Base-by-base conservation (phyloP, 2,888 invertebrate genomes). In the Archaeoteleia sp. region DNA sequence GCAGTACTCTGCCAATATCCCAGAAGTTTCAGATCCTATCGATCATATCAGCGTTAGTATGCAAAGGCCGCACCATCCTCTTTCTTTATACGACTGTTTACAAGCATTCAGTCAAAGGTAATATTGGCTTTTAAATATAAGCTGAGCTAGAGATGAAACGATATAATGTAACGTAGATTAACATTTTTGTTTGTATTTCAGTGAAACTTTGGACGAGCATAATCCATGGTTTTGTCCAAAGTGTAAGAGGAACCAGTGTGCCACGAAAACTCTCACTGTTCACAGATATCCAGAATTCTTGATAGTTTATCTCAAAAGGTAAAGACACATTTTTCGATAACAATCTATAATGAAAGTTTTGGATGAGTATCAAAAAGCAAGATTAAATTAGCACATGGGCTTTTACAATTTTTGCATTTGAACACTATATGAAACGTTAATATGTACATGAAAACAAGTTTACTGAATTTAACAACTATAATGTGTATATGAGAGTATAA, bases 151-250 rank as follows among this genome's bases (percentile, higher is more conserved):
- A n/a, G n/a, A n/a, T n/a, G 9, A 40, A n/a, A 29, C 8, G 1
- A 29, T 5, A 13, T 35, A 4, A 13, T 43, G 20, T 2, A 15
- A 34, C n/a, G 20, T 32, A 13, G 14, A 37, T 23, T 7, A 35
- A 34, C 10, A 27, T 48, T 7, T 30, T 45, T 30, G 3, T 42
- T 53, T 73, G 61, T 65, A 25, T 81, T 82, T 15, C 78, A 91
- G 90, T 79, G 91, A 91, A 82, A 86, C 87, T 32, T 81, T 91
- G 74, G 90, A 90, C 79, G 89, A 89, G 72, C 88, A 89, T 75
- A 90, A 90, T 81, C 90, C 90, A 1, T 91, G 91, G 90, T 90
- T 86, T 81, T 90, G 91, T 81, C 90, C 90, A 1, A 85, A 86
- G 60, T 91, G 90, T 76, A 86, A 88, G 74, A 86, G 86, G 62